Evolutionary conservation across 2,888 invertebrate genomes (phyloP), one percentile per base, ranked within the genome.

Genomic region (Sphinx pinastri): DNA sequence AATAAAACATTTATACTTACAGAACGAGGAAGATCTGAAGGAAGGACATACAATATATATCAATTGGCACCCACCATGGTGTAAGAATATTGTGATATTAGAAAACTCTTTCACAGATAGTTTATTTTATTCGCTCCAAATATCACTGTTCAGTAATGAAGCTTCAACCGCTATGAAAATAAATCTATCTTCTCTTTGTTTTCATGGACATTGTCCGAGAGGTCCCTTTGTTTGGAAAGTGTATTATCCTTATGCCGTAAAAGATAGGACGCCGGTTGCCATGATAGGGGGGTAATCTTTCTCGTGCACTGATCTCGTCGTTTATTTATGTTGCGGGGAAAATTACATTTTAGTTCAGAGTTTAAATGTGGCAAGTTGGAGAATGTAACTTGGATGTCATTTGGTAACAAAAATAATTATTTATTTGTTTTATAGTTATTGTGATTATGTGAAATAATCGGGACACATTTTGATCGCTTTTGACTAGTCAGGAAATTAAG

Each of bases 161-260:
- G 38, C 60, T 47, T 49, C 59, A 52, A 68, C 52, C 51, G 38
- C 52, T 68, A 68, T 68, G 59, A 75, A 74, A 75, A 79, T 79
- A 79, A 79, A 77, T 79, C 77, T 59, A 49, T 52, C 38, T 63
- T 49, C 49, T 49, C 68, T 68, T 68, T 68, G 59, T 68, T 68
- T 68, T 16, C 68, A 51, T 60, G 67, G 77, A 78, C 78, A 77
- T 79, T 84, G 83, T 84, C 81, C 68, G 68, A 75, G 73, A 69
- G 74, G 71, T 77, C 70, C 68, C 51, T 74, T 75, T 78, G 77
- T 75, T 82, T 79, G 79, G 75, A 74, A 79, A 77, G 76, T 78
- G 80, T 80, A 80, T 84, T 84, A 87, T 86, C 85, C 82, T 76
- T 79, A 80, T 75, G 72, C 76, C 72, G 77, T 77, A 76, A 79